Evolutionary conservation across 2,113 vertebrate species (phyloP).

Genomic region (Corvus hawaiiensis): DNA sequence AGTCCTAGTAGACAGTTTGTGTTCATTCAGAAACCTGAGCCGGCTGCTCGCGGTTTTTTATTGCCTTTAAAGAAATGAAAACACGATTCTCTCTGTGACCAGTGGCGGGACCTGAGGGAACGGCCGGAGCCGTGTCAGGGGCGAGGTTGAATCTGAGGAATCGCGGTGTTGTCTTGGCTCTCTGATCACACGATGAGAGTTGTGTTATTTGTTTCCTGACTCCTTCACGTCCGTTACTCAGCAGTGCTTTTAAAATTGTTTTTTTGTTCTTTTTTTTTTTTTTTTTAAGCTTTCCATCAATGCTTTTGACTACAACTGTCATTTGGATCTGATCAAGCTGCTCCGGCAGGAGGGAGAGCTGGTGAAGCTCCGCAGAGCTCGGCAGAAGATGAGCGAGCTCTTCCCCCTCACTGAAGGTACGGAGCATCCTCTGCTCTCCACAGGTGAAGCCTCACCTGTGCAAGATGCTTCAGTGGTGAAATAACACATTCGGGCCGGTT

Average conservation of each 20-base stretch:
- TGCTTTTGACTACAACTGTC: slow-evolving; percentile 94
- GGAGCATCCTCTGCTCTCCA: fast-evolving
- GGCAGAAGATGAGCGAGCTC: slow-evolving; percentile 96
- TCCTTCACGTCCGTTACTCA: fast-evolving
- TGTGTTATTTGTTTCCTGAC: fast-evolving
- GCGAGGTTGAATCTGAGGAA: background rate
- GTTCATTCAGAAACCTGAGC: background rate
- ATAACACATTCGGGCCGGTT: fast-evolving
- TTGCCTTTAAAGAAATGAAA: background rate
- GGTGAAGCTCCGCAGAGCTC: slow-evolving; percentile 79
- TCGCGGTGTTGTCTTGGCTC: fast-evolving
- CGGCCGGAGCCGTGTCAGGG: background rate
- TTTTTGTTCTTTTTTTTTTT: background rate
- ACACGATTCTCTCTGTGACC: fast-evolving
- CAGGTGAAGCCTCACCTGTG: fast-evolving
- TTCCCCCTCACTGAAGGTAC: slow-evolving; percentile 96
- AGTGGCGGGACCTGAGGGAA: background rate
- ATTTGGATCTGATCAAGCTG: slow-evolving; percentile 93
- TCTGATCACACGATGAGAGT: fast-evolving
- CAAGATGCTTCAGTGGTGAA: fast-evolving
- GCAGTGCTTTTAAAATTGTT: fast-evolving
- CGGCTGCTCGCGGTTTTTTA: fast-evolving
- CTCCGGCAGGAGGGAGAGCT: slow-evolving; percentile 90
- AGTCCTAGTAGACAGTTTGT: fast-evolving
- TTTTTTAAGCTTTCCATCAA: slow-evolving; percentile 87